Evolutionary conservation across 1,140 invertebrate genomes (phyloP).

Genomic region (Dendrolimus punctatus): DNA sequence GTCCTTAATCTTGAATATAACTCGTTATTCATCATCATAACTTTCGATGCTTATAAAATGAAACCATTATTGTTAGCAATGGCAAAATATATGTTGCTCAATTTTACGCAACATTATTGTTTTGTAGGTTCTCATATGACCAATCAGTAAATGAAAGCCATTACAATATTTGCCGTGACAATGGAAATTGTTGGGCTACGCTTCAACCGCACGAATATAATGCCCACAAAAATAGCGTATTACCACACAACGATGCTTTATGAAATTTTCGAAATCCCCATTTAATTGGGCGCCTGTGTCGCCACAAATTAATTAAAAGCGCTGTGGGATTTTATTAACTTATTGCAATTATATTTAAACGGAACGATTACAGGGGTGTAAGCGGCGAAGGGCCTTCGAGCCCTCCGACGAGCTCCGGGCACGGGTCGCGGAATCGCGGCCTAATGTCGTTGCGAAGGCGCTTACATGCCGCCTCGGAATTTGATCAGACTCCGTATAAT

Average conservation of each 20-base stretch:
- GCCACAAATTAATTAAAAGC: constrained; percentile 61
- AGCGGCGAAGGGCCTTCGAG: not conserved
- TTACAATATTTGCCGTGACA: constrained; percentile 19
- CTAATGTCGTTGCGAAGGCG: constrained; percentile 35
- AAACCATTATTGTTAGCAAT: not conserved
- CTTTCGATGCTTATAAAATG: not conserved
- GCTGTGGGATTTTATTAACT: constrained; percentile 58
- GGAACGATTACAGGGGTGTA: constrained; percentile 34
- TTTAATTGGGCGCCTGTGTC: constrained; percentile 49
- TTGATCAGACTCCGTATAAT: constrained; percentile 58
- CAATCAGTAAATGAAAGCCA: constrained; percentile 20
- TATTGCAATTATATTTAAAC: constrained; percentile 66
- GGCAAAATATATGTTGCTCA: constrained; percentile 1
- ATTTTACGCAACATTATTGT: constrained; percentile 10
- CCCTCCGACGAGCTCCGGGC: constrained; percentile 9
- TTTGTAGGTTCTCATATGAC: constrained; percentile 9
- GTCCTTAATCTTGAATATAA: constrained; percentile 30
- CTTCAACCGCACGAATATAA: constrained; percentile 15
- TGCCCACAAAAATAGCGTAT: constrained; percentile 18
- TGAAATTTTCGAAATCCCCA: constrained; percentile 39
- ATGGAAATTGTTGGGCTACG: constrained; percentile 13
- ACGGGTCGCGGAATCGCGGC: constrained; percentile 12
- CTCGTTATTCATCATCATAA: constrained; percentile 7
- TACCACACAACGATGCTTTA: constrained; percentile 24
- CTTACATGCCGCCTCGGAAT: constrained; percentile 40